Evolutionary conservation across 2,888 invertebrate species (phyloP).

Genomic region (Blera fallax): DNA sequence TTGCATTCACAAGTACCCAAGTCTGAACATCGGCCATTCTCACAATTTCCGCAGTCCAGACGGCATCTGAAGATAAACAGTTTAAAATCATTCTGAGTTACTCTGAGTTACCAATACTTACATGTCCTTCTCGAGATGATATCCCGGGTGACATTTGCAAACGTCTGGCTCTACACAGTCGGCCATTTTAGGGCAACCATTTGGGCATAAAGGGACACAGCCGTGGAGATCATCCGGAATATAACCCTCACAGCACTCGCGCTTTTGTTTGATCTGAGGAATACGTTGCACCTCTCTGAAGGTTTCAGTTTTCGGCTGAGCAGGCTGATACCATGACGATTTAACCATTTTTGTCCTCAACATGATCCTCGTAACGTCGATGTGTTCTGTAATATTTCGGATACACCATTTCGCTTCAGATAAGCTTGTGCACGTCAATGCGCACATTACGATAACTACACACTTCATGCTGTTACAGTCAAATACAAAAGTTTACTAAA

Average conservation of each 20-base stretch:
- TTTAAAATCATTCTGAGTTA: too few species aligned
- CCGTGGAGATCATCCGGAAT: slow-evolving; percentile 74
- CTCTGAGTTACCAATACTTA: background rate
- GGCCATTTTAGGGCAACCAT: slow-evolving; percentile 78
- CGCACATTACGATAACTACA: background rate
- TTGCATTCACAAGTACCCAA: slow-evolving; percentile 82
- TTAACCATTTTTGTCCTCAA: background rate
- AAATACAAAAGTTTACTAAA: slow-evolving; percentile 38
- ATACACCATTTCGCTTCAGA: slow-evolving; percentile 38
- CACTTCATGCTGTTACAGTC: slow-evolving; percentile 39
- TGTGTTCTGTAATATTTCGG: background rate
- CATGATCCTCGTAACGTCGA: background rate
- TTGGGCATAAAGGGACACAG: slow-evolving; percentile 77
- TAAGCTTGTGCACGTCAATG: background rate
- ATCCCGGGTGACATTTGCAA: slow-evolving; percentile 82
- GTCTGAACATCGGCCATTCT: slow-evolving; percentile 83
- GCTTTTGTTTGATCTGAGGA: background rate
- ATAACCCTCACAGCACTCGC: slow-evolving; percentile 83
- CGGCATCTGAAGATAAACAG: background rate
- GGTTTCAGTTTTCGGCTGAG: background rate
- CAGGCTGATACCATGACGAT: background rate
- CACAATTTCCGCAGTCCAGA: slow-evolving; percentile 71
- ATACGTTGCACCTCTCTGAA: background rate
- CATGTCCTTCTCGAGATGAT: slow-evolving; percentile 58
- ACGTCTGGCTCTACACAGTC: slow-evolving; percentile 79